Conservation (phyloP, 2,888 invertebrate species). For the Incurvaria masculella region DNA sequence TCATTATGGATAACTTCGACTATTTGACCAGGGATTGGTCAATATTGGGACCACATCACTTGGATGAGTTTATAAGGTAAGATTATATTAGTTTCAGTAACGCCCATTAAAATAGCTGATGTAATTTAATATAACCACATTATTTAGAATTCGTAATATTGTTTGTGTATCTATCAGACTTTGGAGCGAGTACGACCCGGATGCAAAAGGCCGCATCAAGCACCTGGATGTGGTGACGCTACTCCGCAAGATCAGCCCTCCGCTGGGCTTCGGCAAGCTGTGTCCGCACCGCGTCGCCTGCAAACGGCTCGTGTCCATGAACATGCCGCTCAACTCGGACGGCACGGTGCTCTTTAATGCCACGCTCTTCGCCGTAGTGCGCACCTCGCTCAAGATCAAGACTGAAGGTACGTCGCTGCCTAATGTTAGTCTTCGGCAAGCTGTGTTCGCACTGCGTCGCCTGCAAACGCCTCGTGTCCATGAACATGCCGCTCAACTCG, state of each 20-base stretch:
- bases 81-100: background rate
- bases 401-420: background rate
- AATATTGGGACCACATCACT: slow-evolving; percentile 97
- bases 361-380: slow-evolving; percentile 83
- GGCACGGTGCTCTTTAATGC: slow-evolving; percentile 94
- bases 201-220: slow-evolving; percentile 97
- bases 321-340: slow-evolving; percentile 94
- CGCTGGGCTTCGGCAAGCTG: slow-evolving; percentile 94
- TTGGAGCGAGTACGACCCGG: slow-evolving; percentile 99
- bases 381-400: background rate
- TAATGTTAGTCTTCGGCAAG: slow-evolving; percentile 99
- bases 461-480: slow-evolving; percentile 96
- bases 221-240: slow-evolving; percentile 98
- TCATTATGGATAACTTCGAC: slow-evolving; percentile 99
- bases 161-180: slow-evolving; percentile 50
- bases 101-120: background rate
- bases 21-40: slow-evolving; percentile 99
- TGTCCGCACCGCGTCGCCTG: slow-evolving; percentile 99
- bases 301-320: slow-evolving; percentile 98
- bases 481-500: slow-evolving; percentile 99
- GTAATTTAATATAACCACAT: background rate
- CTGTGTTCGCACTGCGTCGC: slow-evolving; percentile 98
- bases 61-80: slow-evolving; percentile 92
- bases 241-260: slow-evolving; percentile 96
- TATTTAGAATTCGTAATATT: background rate